Evolutionary conservation across 2,113 vertebrate genomes (phyloP).

Genomic region (Corythornis madagascariensis): DNA sequence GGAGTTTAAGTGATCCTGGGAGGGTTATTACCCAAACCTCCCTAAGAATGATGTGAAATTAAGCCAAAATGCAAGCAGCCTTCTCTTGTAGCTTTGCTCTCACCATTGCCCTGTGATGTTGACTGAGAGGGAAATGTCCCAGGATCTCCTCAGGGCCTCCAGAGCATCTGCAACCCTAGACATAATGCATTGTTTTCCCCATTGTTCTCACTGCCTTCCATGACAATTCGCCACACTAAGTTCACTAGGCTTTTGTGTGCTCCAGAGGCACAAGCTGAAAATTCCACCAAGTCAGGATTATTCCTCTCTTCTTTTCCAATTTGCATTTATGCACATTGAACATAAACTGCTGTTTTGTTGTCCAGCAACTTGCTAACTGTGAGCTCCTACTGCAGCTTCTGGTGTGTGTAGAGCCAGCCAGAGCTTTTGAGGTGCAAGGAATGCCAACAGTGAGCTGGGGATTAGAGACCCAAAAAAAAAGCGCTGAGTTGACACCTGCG

Average conservation of each 20-base stretch:
- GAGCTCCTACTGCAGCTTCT: background rate
- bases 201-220: background rate
- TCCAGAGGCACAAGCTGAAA: background rate
- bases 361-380: background rate
- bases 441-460: background rate
- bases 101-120: background rate
- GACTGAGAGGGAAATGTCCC: background rate
- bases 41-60: background rate
- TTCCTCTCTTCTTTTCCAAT: background rate
- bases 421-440: background rate
- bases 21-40: background rate
- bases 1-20: background rate
- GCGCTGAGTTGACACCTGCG: background rate
- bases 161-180: fast-evolving
- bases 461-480: constrained; percentile 1
- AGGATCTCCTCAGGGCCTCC: background rate
- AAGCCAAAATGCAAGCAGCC: background rate
- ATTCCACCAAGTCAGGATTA: constrained; percentile 11
- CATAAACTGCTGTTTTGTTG: background rate
- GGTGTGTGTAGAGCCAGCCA: background rate
- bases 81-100: background rate
- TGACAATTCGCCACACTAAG: fast-evolving
- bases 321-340: constrained; percentile 14
- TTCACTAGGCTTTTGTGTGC: background rate
- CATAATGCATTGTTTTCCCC: background rate